Base-by-base conservation (phyloP, 1,140 invertebrate genomes). In the Radopholus similis region DNA sequence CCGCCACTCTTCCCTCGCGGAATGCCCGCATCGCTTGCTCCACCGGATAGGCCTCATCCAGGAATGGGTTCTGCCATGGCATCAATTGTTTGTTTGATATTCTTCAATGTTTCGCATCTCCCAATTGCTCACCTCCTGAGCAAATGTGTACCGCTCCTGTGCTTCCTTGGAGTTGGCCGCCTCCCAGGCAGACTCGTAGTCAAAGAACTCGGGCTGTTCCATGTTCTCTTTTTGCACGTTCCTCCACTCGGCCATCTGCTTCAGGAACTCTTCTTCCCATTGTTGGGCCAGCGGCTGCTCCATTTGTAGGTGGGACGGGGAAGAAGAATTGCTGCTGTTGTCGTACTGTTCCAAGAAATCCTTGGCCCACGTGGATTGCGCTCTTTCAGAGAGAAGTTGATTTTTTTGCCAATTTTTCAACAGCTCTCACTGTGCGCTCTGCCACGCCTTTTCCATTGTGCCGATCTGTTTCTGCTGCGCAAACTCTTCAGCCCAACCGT, bases 1-100 rank as follows among this genome's bases (percentile, higher is more conserved):
- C 91, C 18, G 93, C 90, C 64, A 97, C 87, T 85, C 97, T 93
- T 28, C 93, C 93, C 70, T 87, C 87, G 77, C 88, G 87, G 58
- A 96, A 83, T 78, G 89, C 89, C 75, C 88, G 86, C 77, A 92
- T 88, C 0, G 93, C 95, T 77, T 91, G 89, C 82, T 90, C 88
- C 64, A 95, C 87, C 15, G 92, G 89, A 85, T 93, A 88, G n/a
- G 87, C 47, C 63, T 80, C 71, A 6, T 53, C 23, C 55, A 37
- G 6, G 57, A 77, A 77, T 13, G 30, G 55, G 47, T 77, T 78
- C 32, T 71, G 38, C 37, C 13, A 23, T 30, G 30, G 53, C 47
- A 67, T 62, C 67, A 34, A 35, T 44, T 40, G 28, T 26, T 23
- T 11, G 32, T 63, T 15, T 42, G 11, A 15, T 30, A 65, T 3